Conservation (phyloP, 2,888 invertebrate species). For the Drosophila vallismaia region DNA sequence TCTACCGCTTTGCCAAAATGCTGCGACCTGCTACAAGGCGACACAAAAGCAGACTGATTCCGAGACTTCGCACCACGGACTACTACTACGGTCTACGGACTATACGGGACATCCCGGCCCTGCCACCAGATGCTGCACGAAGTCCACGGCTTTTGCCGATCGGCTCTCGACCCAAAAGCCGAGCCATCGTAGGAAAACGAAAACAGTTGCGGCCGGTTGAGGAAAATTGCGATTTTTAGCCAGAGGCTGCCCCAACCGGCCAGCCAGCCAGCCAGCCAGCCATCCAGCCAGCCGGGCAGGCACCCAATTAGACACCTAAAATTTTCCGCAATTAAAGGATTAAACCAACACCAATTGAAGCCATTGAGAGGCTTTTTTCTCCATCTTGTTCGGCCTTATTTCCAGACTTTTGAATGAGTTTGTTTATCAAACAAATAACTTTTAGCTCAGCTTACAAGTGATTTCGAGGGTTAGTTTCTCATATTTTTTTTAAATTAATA, state of each 20-base stretch:
- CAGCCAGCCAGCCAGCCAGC: background rate
- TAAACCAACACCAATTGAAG: background rate
- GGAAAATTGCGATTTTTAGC: background rate
- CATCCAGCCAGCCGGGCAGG: background rate
- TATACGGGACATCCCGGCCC: conserved; percentile 1
- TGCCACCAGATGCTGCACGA: conserved; percentile 45
- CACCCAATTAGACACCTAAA: conserved; percentile 4
- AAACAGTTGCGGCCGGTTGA: background rate
- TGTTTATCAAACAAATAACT: background rate
- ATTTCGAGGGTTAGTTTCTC: background rate
- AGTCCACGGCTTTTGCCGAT: background rate
- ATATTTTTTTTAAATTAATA: no score
- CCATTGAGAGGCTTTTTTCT: conserved; percentile 1
- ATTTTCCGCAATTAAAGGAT: conserved; percentile 5
- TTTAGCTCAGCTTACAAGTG: background rate
- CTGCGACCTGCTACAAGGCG: conserved; percentile 68
- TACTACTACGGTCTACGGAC: background rate
- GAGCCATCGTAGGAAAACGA: background rate
- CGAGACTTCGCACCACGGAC: conserved; percentile 8
- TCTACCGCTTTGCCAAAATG: conserved; percentile 4
- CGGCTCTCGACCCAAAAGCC: background rate
- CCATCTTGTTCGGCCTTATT: background rate
- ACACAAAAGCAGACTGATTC: conserved; percentile 62
- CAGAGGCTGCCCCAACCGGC: background rate
- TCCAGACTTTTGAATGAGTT: background rate